Conservation (phyloP, 2,888 invertebrate species). For the Drepanosiphum platanoidis region DNA sequence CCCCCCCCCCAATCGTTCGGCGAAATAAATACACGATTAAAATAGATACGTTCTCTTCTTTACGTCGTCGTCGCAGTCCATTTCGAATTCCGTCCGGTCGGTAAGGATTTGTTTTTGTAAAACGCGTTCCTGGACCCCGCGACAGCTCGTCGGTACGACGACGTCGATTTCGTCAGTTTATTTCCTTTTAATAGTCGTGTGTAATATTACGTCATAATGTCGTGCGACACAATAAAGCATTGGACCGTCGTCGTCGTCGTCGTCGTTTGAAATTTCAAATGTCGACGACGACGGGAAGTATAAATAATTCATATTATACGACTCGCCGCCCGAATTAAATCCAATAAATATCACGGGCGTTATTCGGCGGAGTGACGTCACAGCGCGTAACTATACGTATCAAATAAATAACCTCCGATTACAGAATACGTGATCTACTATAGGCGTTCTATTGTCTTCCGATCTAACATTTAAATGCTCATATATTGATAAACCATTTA, state of each 20-base stretch:
- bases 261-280: background rate
- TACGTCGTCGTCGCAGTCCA: no score
- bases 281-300: background rate
- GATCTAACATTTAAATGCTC: constrained; percentile 8
- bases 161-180: no score
- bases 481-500: constrained; percentile 1
- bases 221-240: background rate
- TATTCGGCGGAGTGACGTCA: no score
- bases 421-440: background rate
- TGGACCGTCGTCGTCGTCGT: background rate
- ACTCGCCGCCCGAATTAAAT: background rate
- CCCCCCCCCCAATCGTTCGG: no score
- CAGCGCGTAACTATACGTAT: no score
- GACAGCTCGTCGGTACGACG: no score
- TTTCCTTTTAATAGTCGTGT: background rate
- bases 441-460: background rate
- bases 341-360: background rate
- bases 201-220: no score
- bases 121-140: no score
- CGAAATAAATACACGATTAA: no score
- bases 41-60: no score
- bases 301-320: background rate
- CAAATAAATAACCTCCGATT: constrained; percentile 3
- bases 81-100: no score
- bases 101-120: no score